Base-by-base conservation (phyloP, 2,797 vertebrate genomes). In the Halcyon chelicuti region DNA sequence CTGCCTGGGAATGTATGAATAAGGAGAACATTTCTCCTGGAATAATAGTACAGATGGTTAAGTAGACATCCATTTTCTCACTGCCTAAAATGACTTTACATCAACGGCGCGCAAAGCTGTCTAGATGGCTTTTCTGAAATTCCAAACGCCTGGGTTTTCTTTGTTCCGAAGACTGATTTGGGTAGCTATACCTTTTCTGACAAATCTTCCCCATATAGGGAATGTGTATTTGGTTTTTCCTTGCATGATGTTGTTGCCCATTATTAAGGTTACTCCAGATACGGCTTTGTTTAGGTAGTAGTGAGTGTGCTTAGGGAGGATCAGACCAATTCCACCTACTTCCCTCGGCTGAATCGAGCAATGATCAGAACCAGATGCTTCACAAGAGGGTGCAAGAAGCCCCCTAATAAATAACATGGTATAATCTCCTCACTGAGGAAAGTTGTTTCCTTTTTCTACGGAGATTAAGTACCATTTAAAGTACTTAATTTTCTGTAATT, bases 401-500 rank as follows among this genome's bases (percentile, higher is more conserved):
- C 86, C 75, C 39, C 54, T 52, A 60, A 35, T 82, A 94, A 85
- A 77, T 70, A 75, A 58, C 37, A 25, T 10, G 8, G 22, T 73
- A 57, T 52, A 57, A 75, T 80, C 70, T 78, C 29, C n/a, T 70
- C 66, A 66, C 22, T 66, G 76, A 66, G 70, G 42, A 86, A 81
- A 86, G 37, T 74, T 78, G 58, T 86, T 72, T 90, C 51, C 49
- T 86, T 95, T 71, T 91, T 74, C 82, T 10, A 2, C 57, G 70
- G 76, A 91, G 61, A 81, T 94, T 65, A 91, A 93, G 25, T 31
- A 37, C 17, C 61, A 44, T 80, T 89, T 86, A 86, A 93, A 80
- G 88, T 80, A 77, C 71, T 91, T 93, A 68, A 86, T 91, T 91
- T 95, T 94, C 68, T 61, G 31, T 93, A 91, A 94, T 81, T 93